Evolutionary conservation across 2,797 vertebrate genomes (phyloP).

Genomic region (Sebastiscus albofasciatus): DNA sequence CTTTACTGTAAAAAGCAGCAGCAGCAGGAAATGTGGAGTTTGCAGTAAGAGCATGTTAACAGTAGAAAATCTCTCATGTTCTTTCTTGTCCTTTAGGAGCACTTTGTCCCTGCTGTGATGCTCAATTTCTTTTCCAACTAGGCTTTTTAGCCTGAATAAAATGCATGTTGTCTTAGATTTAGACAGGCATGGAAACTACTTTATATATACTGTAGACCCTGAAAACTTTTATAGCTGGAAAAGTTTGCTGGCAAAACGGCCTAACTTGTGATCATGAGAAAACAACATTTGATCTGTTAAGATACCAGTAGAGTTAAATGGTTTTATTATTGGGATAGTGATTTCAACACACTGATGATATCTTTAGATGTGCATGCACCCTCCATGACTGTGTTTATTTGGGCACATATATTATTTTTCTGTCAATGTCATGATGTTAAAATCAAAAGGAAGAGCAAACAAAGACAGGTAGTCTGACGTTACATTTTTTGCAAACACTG

Average conservation of each 20-base stretch:
- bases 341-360: background rate
- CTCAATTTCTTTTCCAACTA: background rate
- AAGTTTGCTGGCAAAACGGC: background rate
- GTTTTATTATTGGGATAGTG: background rate
- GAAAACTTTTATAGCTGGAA: background rate
- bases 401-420: too few relatives aligned
- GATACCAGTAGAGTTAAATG: background rate
- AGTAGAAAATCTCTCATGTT: background rate
- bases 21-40: background rate
- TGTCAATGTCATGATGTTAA: too few relatives aligned
- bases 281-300: background rate
- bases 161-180: background rate
- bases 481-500: background rate
- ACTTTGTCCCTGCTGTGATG: background rate
- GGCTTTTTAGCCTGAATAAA: background rate
- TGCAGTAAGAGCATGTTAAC: background rate
- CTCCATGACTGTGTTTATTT: too few relatives aligned
- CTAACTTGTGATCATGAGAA: background rate
- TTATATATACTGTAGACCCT: background rate
- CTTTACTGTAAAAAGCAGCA: background rate
- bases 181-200: background rate
- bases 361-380: background rate
- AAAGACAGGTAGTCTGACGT: too few relatives aligned
- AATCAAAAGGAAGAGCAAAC: too few relatives aligned
- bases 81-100: background rate